Evolutionary conservation across 2,113 vertebrate genomes (phyloP), one percentile per base, ranked within the genome.

Genomic region (Lepidothrix coronata): DNA sequence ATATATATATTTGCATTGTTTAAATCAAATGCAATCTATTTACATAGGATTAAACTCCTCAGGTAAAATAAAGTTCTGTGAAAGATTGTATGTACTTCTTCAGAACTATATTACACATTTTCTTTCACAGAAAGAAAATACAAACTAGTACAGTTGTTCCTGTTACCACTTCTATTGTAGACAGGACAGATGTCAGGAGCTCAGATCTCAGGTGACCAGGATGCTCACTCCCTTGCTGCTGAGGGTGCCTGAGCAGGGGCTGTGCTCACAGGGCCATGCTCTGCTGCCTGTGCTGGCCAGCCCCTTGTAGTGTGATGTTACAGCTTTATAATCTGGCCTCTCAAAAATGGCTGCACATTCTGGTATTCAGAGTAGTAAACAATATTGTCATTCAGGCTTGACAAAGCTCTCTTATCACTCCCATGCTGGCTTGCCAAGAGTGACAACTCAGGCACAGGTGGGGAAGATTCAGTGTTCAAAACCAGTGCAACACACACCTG

Each of bases 401-500:
- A 83, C 81, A 79, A 52, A 46, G 51, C 12, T 75, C 31, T 24
- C 14, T 41, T 13, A 11, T 39, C 44, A 35, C 16, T 46, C 20
- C 41, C 41, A 4, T 15, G 16, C 41, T 44, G 67, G 12, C 51
- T 66, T 70, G n/a, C 51, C 59, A 31, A 35, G 51, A 74, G 28
- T 37, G 11, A 10, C 1, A 0, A 14, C 48, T 54, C 21, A 3
- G 25, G 57, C 49, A 41, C 0, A 5, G 13, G 14, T 14, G 25
- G 35, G 43, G 46, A 67, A 46, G 27, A 71, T 41, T 58, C 43
- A 6, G 14, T 58, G 37, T 58, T 70, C 48, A 28, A 67, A 91
- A n/a, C 3, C 39, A 41, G 18, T 2, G 9, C 22, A 48, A 35
- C 39, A 52, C 23, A 35, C 61, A 49, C 46, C 35, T 43, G 48